phyloP scores from a whole-genome alignment of 2,797 vertebrate genomes.

The Rhodeus uyekii region DNA sequence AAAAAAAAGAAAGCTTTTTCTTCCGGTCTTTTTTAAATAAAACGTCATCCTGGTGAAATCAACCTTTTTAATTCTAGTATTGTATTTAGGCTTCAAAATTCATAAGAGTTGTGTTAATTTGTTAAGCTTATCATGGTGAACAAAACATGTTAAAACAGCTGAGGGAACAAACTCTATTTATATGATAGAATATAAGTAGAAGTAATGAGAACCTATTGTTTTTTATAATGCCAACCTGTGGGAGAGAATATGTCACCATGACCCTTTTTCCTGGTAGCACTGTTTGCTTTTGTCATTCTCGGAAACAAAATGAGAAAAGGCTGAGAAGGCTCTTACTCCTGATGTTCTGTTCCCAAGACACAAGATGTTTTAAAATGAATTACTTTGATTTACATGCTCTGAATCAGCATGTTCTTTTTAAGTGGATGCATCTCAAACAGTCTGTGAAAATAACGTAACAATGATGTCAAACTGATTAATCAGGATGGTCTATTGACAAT shows the following conservation, averaged over 20 bases:
- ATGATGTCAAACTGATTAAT: no score
- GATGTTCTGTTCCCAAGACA: background rate
- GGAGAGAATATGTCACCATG: slow-evolving; percentile 1
- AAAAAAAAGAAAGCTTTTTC: no score
- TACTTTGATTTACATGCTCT: background rate
- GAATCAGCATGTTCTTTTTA: background rate
- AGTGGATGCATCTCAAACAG: background rate
- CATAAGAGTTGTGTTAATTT: background rate
- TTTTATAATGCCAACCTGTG: background rate
- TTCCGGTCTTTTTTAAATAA: no score
- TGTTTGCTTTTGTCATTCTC: background rate
- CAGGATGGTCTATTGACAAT: background rate
- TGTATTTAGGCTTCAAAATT: background rate
- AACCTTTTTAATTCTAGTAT: background rate
- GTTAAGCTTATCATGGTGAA: background rate
- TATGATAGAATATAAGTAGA: background rate
- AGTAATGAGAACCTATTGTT: background rate
- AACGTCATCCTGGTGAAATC: no score
- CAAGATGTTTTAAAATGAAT: background rate
- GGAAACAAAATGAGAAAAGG: background rate
- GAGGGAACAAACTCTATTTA: background rate
- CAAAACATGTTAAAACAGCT: background rate
- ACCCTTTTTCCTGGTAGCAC: background rate
- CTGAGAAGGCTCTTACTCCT: background rate
- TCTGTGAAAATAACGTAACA: background rate